These are phyloP conservation scores for Myioborus miniatus DNA, from an alignment of 2,797 vertebrate species.

Conservation along the genomic window DNA sequence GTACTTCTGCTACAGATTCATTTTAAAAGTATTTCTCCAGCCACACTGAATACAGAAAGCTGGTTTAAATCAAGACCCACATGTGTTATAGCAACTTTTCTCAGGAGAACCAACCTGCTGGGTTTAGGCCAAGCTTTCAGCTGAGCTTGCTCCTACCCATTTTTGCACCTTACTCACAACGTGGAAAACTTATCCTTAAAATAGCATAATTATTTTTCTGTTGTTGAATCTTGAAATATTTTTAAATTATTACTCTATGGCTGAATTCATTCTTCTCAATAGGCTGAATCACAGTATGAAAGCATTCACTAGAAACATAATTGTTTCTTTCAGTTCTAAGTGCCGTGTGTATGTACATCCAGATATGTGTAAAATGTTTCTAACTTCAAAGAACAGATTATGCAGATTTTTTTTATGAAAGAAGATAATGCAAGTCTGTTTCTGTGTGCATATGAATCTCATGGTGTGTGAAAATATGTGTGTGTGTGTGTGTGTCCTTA, in stretches of 20 bases:
- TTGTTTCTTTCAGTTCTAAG: neutral
- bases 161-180: neutral
- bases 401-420: neutral
- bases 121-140: slow-evolving; percentile 3
- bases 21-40: neutral
- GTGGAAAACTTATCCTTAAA: neutral
- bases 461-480: neutral
- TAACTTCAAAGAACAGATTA: neutral
- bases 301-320: neutral
- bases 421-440: neutral
- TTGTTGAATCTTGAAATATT: neutral
- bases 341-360: neutral
- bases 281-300: neutral
- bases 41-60: neutral
- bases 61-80: slow-evolving; percentile 18
- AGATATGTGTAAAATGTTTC: neutral
- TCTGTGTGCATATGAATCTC: neutral
- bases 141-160: neutral
- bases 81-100: neutral
- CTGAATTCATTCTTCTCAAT: neutral
- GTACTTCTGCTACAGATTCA: neutral
- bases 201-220: neutral
- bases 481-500: neutral
- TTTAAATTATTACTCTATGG: neutral
- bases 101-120: neutral